Conservation (phyloP, 2,797 vertebrate genomes). For the Lateolabrax maculatus region DNA sequence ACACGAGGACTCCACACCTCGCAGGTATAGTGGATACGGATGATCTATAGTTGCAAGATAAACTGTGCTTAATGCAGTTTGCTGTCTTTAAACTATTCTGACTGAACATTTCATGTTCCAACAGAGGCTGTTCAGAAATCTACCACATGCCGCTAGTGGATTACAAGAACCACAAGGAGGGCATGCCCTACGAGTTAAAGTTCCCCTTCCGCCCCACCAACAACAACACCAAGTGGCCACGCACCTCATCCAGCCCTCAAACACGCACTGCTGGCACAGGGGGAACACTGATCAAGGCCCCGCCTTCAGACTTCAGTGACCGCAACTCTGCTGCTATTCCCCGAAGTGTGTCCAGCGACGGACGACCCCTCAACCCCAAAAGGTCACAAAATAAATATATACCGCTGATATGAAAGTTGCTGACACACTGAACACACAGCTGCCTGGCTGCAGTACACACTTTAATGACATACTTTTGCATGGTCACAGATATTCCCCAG, state of each 20-base stretch:
- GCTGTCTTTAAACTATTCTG: conserved; percentile 1
- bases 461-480: conserved; percentile 30
- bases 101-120: conserved; percentile 27
- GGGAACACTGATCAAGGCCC: conserved; percentile 88
- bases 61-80: not conserved
- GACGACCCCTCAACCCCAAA: conserved; percentile 92
- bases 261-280: conserved; percentile 86
- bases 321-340: conserved; percentile 88
- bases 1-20: conserved; percentile 95
- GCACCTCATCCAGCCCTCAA: conserved; percentile 89
- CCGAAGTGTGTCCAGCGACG: conserved; percentile 96
- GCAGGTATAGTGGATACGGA: conserved; percentile 86
- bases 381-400: conserved; percentile 79
- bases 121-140: conserved; percentile 96
- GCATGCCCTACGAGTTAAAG: conserved; percentile 95
- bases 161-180: conserved; percentile 96
- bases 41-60: not conserved
- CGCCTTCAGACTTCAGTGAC: conserved; percentile 84
- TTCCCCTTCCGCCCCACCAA: conserved; percentile 93
- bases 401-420: not conserved
- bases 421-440: conserved; percentile 2
- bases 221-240: conserved; percentile 95
- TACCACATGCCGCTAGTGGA: conserved; percentile 98
- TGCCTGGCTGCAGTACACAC: conserved; percentile 4
- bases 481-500: conserved; percentile 90